Percentiles rank a stretch among this genome's conserved stretches.
These are phyloP conservation scores for Amyelois transitella DNA, from an alignment of 1,140 invertebrate genomes.

Conservation along the genomic window DNA sequence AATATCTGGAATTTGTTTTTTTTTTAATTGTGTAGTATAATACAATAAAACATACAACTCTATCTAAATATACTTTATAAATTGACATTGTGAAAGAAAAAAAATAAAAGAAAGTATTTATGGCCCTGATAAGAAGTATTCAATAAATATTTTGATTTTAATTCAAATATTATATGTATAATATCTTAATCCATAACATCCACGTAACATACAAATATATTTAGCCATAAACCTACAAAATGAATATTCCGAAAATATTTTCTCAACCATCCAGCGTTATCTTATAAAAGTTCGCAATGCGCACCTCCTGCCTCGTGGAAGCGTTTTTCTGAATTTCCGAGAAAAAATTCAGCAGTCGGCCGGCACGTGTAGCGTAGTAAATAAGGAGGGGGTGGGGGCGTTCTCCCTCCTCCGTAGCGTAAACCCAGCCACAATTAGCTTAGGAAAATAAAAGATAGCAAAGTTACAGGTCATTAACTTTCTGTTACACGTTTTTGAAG, in stretches of 20 bases:
- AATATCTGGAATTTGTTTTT: no score
- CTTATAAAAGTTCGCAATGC: not conserved
- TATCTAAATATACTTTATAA: no score
- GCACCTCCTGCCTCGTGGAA: not conserved
- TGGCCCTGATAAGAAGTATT: no score
- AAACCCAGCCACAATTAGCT: not conserved
- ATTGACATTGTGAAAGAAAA: no score
- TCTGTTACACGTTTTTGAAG: not conserved
- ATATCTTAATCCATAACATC: no score
- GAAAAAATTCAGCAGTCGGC: not conserved
- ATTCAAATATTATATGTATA: no score
- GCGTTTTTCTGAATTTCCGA: slow-evolving; percentile 3
- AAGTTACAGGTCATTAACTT: not conserved
- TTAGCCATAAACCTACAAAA: not conserved
- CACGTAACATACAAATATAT: no score
- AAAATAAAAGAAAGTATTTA: no score
- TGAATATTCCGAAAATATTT: not conserved
- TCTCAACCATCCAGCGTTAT: not conserved
- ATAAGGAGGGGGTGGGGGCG: not conserved
- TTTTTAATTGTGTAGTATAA: no score
- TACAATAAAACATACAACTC: no score
- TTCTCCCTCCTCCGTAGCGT: not conserved
- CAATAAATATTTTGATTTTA: no score
- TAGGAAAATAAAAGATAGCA: slow-evolving; percentile 2
- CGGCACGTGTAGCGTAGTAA: slow-evolving; percentile 5